phyloP scores from a whole-genome alignment of 2,888 invertebrate genomes.

The Cheilosia scutellata region DNA sequence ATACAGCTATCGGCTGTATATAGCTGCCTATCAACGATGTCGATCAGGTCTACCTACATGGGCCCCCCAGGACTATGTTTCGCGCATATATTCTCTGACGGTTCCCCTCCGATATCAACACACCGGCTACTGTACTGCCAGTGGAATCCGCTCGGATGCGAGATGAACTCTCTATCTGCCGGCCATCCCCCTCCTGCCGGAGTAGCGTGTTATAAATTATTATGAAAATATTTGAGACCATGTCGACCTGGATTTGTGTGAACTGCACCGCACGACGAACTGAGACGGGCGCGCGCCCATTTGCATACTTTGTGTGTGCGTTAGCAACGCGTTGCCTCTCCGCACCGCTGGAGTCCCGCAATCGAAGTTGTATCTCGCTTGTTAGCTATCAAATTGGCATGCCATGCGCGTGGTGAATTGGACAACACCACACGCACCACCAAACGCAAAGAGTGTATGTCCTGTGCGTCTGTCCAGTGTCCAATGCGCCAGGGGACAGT shows the following conservation, averaged over 20 bases:
- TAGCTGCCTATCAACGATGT: conserved; percentile 73
- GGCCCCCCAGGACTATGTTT: conserved; percentile 70
- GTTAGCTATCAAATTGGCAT: conserved; percentile 76
- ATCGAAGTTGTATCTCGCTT: conserved; percentile 74
- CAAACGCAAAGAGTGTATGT: conserved; percentile 58
- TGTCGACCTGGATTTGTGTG: conserved; percentile 75
- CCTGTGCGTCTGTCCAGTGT: conserved; percentile 32
- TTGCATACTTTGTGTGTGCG: conserved; percentile 62
- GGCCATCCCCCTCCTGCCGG: neutral
- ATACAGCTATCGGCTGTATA: conserved; percentile 44
- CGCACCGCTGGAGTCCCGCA: conserved; percentile 68
- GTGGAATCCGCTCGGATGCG: conserved; percentile 38
- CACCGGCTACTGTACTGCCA: conserved; percentile 66
- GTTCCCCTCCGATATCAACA: conserved; percentile 48
- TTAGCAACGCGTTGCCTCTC: conserved; percentile 11
- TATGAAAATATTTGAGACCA: conserved; percentile 76
- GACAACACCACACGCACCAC: conserved; percentile 68
- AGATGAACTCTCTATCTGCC: conserved; percentile 51
- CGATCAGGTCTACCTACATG: conserved; percentile 75
- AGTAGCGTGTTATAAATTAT: conserved; percentile 73
- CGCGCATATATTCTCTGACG: conserved; percentile 28
- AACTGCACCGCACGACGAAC: conserved; percentile 35
- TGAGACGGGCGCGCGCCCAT: conserved; percentile 43
- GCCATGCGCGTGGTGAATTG: conserved; percentile 65
- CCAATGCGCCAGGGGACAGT: conserved; percentile 47